These are phyloP conservation scores for Meliscaeva auricollis DNA, from an alignment of 2,888 invertebrate genomes.

Conservation along the genomic window DNA sequence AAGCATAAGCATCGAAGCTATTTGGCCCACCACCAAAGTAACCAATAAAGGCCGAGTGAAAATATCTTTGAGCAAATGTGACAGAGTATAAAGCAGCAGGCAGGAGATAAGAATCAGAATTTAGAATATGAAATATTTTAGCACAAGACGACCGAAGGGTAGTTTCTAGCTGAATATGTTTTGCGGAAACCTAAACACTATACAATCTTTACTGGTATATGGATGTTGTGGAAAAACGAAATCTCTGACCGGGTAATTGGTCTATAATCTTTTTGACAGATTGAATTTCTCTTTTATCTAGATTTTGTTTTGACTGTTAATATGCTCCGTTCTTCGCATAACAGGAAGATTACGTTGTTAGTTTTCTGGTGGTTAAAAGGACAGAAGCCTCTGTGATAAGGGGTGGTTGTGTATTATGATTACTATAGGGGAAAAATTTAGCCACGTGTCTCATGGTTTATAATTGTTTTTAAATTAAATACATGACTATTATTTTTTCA, in stretches of 20 bases:
- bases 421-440: background rate
- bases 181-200: slow-evolving; percentile 63
- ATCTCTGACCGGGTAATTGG: slow-evolving; percentile 82
- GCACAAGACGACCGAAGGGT: slow-evolving; percentile 6
- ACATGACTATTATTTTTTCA: too few species aligned
- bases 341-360: slow-evolving; percentile 69
- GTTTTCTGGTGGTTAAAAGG: slow-evolving; percentile 46
- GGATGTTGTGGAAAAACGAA: slow-evolving; percentile 40
- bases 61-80: slow-evolving; percentile 33
- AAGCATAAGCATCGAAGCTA: background rate
- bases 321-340: slow-evolving; percentile 63
- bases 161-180: slow-evolving; percentile 42
- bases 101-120: slow-evolving; percentile 58
- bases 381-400: slow-evolving; percentile 6
- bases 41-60: background rate
- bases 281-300: slow-evolving; percentile 84
- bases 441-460: slow-evolving; percentile 62
- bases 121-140: slow-evolving; percentile 60
- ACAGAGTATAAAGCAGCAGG: slow-evolving; percentile 48
- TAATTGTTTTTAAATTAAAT: slow-evolving; percentile 58
- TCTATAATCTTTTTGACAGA: slow-evolving; percentile 85
- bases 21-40: slow-evolving; percentile 20
- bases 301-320: slow-evolving; percentile 84
- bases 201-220: slow-evolving; percentile 9
- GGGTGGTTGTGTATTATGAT: slow-evolving; percentile 17